Conservation (phyloP, 2,113 vertebrate species). For the Pan troglodytes region NHGRI_mPanTro3-v2.1_pri NC_072411.2:81182001-81182500, state of each 20-base stretch:
- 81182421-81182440: background rate
- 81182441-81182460: background rate
- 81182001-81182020: background rate
- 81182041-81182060: background rate
- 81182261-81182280: constrained; percentile 2
- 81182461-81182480: constrained; percentile 30
- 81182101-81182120: background rate
- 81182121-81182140: background rate
- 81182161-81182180: background rate
- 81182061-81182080: background rate
- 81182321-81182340: background rate
- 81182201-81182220: background rate
- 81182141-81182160: background rate
- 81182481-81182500: constrained; percentile 25
- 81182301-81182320: constrained; percentile 35
- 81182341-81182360: background rate
- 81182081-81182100: constrained; percentile 11
- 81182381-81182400: background rate
- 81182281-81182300: constrained; percentile 23
- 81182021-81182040: background rate
- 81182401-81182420: background rate
- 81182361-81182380: background rate
- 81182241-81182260: background rate
- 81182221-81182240: background rate
- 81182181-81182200: background rate